phyloP scores from a whole-genome alignment of 2,113 vertebrate genomes.

The Clinocottus analis region DNA sequence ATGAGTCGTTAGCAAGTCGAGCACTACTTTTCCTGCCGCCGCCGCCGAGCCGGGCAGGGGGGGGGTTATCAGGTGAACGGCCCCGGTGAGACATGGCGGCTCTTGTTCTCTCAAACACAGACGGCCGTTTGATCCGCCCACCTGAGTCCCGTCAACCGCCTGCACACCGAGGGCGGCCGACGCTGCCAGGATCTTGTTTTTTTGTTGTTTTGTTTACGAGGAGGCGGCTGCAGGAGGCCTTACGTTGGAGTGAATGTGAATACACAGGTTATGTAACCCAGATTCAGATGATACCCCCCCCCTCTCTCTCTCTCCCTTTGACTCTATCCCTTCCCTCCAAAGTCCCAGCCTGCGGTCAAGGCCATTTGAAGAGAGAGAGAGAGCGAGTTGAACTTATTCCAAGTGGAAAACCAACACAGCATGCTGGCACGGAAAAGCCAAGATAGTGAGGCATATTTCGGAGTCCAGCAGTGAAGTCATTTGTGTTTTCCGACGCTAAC shows the following conservation, averaged over 20 bases:
- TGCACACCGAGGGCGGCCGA: slow-evolving; percentile 57
- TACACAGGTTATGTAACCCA: slow-evolving; percentile 64
- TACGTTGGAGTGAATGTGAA: slow-evolving; percentile 49
- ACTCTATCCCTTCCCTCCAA: slow-evolving; percentile 54
- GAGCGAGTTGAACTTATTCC: slow-evolving; percentile 33
- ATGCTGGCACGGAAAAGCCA: slow-evolving; percentile 32
- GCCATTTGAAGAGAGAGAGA: slow-evolving; percentile 51
- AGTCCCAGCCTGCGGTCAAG: slow-evolving; percentile 51
- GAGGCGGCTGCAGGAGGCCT: slow-evolving; percentile 43
- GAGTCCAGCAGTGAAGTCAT: slow-evolving; percentile 53
- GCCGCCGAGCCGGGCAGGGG: too few species aligned
- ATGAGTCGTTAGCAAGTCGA: slow-evolving; percentile 37
- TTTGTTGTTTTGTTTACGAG: slow-evolving; percentile 42
- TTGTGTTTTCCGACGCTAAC: slow-evolving; percentile 43
- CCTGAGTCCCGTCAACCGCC: slow-evolving; percentile 58
- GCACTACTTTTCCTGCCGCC: slow-evolving; percentile 30
- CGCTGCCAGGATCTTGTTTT: slow-evolving; percentile 38
- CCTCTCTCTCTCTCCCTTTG: not conserved
- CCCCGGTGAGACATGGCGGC: slow-evolving; percentile 59
- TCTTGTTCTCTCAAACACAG: slow-evolving; percentile 64
- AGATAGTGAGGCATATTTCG: slow-evolving; percentile 50
- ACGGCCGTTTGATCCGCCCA: slow-evolving; percentile 71
- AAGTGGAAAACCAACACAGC: slow-evolving; percentile 42
- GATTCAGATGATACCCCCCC: slow-evolving; percentile 49
- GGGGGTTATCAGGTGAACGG: slow-evolving; percentile 73